These are phyloP conservation scores for Myotis findleyi DNA, from an alignment of 2,797 vertebrate species.

Conservation along the genomic window DNA sequence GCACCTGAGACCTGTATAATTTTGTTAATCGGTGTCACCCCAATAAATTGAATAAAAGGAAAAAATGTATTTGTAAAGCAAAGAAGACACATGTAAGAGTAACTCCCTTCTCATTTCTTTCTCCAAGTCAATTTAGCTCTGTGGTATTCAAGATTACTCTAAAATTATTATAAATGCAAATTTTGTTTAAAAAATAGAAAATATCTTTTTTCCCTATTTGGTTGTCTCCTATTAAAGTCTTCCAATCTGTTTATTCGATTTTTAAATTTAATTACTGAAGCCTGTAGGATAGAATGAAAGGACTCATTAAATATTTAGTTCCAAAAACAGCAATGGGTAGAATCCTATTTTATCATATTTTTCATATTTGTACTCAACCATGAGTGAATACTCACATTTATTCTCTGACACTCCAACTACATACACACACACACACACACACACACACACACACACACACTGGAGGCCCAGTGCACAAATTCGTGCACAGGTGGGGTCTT, in stretches of 20 bases:
- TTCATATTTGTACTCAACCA: not conserved
- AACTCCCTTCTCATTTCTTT: slow-evolving; percentile 10
- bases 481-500: too few species aligned
- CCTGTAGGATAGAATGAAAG: not conserved
- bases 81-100: not conserved
- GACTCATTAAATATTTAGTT: not conserved
- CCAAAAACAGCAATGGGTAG: not conserved
- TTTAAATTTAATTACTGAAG: slow-evolving; percentile 42
- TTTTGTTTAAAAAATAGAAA: not conserved
- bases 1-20: not conserved
- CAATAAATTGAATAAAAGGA: not conserved
- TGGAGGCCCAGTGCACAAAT: too few species aligned
- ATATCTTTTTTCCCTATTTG: not conserved
- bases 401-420: not conserved
- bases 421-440: too few species aligned
- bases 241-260: not conserved
- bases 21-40: not conserved
- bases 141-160: not conserved
- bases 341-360: not conserved
- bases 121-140: slow-evolving; percentile 20
- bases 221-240: not conserved
- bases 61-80: slow-evolving; percentile 3
- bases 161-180: slow-evolving; percentile 13
- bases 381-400: not conserved
- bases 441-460: too few species aligned